Evolutionary conservation across 2,888 invertebrate species (phyloP).

Genomic region (Callosobruchus maculatus): DNA sequence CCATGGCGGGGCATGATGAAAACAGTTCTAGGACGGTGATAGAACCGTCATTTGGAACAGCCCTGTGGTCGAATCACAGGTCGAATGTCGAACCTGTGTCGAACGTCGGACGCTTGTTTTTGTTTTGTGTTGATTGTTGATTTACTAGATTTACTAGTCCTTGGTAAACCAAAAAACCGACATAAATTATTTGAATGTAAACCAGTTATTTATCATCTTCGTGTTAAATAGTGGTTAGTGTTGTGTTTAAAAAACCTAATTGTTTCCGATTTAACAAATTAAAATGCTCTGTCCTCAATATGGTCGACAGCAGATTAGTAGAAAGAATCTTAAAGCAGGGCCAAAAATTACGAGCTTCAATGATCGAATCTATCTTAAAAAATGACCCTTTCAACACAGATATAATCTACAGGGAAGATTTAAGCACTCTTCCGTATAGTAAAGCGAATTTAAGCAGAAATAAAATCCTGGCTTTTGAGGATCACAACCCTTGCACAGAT

Average conservation of each 20-base stretch:
- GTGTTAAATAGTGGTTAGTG: neutral
- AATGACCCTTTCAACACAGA: conserved; percentile 42
- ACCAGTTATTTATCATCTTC: neutral
- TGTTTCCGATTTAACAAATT: neutral
- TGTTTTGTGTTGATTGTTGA: no score
- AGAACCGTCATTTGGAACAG: no score
- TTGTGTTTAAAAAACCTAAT: neutral
- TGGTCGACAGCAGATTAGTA: conserved; percentile 21
- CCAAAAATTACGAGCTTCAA: conserved; percentile 42
- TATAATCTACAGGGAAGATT: conserved; percentile 25
- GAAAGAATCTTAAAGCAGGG: conserved; percentile 39
- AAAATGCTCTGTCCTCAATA: conserved; percentile 5
- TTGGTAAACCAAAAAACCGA: no score
- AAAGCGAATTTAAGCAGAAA: conserved; percentile 7
- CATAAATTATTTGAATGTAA: neutral
- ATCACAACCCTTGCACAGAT: neutral
- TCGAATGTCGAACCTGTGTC: no score
- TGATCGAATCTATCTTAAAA: conserved; percentile 46
- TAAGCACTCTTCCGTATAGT: conserved; percentile 20
- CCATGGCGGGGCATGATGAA: no score
- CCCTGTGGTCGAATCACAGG: no score
- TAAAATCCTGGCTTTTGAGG: neutral
- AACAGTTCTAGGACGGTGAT: no score
- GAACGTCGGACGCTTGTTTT: no score
- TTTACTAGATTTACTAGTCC: no score